Evolutionary conservation across 1,140 invertebrate genomes (phyloP), one percentile per base, ranked within the genome.

Genomic region (Drosophila parvula): DNA sequence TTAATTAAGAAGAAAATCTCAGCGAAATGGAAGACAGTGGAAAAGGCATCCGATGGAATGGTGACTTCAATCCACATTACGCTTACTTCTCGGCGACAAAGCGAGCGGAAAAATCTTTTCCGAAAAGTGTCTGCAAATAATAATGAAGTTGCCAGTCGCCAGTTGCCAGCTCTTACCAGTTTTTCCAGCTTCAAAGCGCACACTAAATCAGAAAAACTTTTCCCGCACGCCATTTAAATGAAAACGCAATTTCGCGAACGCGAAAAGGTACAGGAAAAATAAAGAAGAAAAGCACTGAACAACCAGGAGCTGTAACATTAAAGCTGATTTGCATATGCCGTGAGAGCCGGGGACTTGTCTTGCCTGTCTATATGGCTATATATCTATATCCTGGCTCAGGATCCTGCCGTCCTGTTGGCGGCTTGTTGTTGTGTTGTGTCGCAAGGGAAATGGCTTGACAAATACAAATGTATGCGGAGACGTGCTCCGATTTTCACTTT

Each of bases 311-410:
- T 50, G 43, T 55, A 67, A 58, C 84, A 88, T 88, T 89, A 80
- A 88, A 89, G 83, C 83, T 89, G 79, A 88, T 88, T 89, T 88
- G 79, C 83, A 88, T 88, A 89, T 62, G 80, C 50, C 79, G 59
- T 76, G 74, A 61, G 62, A 55, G 75, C 61, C 58, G 67, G 70
- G 68, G 53, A 65, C 69, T 50, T 70, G 73, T 73, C 65, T 73
- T 73, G 55, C 45, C 45, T 53, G 74, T 44, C 78, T 65, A 63
- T 67, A 67, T 53, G 16, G 34, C 30, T 27, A 32, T 41, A 60
- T 45, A 60, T 60, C 43, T 62, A 11, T 41, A 63, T 63, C 36
- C 55, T 16, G 44, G 16, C 44, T 47, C 53, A 9, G 47, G 53
- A 16, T n/a, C n/a, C 53, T 60, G 8, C 62, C 44, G 18, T 53